Evolutionary conservation across 1,140 invertebrate species (phyloP).

Genomic region (Trichonephila inaurata): DNA sequence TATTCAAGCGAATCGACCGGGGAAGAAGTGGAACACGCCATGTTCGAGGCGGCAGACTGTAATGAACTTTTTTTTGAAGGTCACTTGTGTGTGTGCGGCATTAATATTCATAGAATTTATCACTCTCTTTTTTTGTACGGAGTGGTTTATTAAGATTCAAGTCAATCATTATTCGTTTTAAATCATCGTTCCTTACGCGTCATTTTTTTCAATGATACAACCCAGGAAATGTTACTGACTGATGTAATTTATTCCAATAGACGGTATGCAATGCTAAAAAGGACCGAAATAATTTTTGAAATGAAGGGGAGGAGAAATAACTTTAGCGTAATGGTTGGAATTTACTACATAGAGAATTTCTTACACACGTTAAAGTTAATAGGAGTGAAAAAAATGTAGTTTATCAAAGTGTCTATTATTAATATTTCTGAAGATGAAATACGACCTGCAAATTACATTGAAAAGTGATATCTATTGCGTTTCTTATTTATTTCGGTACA

Average conservation of each 20-base stretch:
- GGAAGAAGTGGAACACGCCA: constrained; percentile 35
- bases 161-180: background rate
- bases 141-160: background rate
- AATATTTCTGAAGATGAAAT: no score
- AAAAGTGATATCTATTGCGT: no score
- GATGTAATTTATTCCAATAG: background rate
- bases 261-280: no score
- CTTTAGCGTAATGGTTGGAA: no score
- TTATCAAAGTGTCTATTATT: no score
- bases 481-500: no score
- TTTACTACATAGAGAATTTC: no score
- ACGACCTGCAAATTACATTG: no score
- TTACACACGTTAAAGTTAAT: no score
- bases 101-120: background rate
- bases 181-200: background rate
- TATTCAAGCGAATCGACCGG: constrained; percentile 40
- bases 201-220: background rate
- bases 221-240: background rate
- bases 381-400: no score
- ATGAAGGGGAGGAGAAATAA: no score
- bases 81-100: background rate
- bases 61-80: constrained; percentile 59
- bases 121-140: background rate
- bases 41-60: background rate
- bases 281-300: no score